Base-by-base conservation (phyloP, 2,888 invertebrate species). In the Drosophila ustulata region DNA sequence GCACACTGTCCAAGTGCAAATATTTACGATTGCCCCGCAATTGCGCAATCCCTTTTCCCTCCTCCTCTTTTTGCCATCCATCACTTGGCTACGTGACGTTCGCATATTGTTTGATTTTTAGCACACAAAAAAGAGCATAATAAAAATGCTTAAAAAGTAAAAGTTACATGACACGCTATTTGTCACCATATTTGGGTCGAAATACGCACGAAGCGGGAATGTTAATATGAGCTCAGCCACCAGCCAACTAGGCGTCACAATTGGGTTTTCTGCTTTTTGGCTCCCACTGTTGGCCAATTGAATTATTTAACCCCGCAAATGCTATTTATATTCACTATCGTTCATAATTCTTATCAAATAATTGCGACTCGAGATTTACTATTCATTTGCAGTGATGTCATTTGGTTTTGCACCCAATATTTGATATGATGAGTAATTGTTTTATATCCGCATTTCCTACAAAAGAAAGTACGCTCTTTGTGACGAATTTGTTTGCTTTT, bases 131-230 rank as follows among this genome's bases (percentile, higher is more conserved):
- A 25, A 23, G 1, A 23, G 6, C 9, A 9, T 9, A 45, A 45
- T 23, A 25, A 34, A 68, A 57, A 61, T 57, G 75, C 78, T 58
- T 61, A 65, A 75, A 86, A 83, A 88, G 82, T 83, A 83, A 83
- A 83, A 88, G 88, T 83, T 86, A 88, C 70, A 88, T 88, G 87
- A 88, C 83, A 53, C 64, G 64, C 61, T 57, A 45, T 73, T 79
- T 81, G 66, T 68, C 41, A 53, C 58, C 69, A 32, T 58, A 53
- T 51, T 73, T 37, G 50, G 51, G 9, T 25, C 28, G 13, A 26
- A 9, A 46, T 18, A 47, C 56, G 45, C 28, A 55, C 53, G 64
- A 37, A 49, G 47, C 25, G 63, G 57, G 52, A 68, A 78, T 70
- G 53, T 57, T 52, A 70, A 71, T 65, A 34, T 18, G 37, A 28